Percentiles rank a stretch among this genome's conserved stretches.
Evolutionary conservation across 1,140 invertebrate species (phyloP).

Genomic region (Sycobia sp.): DNA sequence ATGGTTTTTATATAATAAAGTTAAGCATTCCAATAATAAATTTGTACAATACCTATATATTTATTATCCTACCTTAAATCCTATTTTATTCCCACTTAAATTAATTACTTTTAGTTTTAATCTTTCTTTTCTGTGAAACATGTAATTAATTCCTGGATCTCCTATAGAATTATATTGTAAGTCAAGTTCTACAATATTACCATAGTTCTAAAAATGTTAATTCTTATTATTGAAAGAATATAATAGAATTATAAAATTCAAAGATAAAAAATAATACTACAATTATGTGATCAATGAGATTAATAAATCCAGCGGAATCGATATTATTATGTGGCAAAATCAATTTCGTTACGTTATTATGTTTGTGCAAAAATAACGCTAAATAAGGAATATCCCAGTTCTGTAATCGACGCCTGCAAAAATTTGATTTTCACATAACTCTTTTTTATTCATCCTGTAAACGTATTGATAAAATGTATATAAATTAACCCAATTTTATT

Average conservation of each 20-base stretch:
- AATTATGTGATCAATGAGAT: slow-evolving; percentile 48
- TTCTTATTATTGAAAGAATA: not conserved
- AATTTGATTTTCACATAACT: slow-evolving; percentile 21
- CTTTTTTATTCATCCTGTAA: not conserved
- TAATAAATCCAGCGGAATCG: slow-evolving; percentile 58
- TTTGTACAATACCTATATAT: slow-evolving; percentile 7
- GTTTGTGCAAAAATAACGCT: slow-evolving; percentile 55
- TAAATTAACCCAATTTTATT: slow-evolving; percentile 40
- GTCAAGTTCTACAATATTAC: slow-evolving; percentile 61
- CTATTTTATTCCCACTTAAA: slow-evolving; percentile 65
- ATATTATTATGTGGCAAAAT: slow-evolving; percentile 65
- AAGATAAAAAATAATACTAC: slow-evolving; percentile 33
- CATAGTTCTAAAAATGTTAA: slow-evolving; percentile 38
- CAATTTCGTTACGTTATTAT: slow-evolving; percentile 57
- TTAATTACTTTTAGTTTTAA: slow-evolving; percentile 60
- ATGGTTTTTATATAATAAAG: too few relatives aligned
- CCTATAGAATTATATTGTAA: slow-evolving; percentile 63
- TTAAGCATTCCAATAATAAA: not conserved
- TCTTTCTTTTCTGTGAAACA: slow-evolving; percentile 51
- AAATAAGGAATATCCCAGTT: slow-evolving; percentile 61
- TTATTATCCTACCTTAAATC: slow-evolving; percentile 51
- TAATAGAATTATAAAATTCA: not conserved
- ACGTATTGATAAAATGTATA: not conserved
- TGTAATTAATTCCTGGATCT: slow-evolving; percentile 48
- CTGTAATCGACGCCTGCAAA: slow-evolving; percentile 52